These are phyloP conservation scores for Lithobates sylvaticus DNA, from an alignment of 2,797 vertebrate species.

Conservation along the genomic window DNA sequence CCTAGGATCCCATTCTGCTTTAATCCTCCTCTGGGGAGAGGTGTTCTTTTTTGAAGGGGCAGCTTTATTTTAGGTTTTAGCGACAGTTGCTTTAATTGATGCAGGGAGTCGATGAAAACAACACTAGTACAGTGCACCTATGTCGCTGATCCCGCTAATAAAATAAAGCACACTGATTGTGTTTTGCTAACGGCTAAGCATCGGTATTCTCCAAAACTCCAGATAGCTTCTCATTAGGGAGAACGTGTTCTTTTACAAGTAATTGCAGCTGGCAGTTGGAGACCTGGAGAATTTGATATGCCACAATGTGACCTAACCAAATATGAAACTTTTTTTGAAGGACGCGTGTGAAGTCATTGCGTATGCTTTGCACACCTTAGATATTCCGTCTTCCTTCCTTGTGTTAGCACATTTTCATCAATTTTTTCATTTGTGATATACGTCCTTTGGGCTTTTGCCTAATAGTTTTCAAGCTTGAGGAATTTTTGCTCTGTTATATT, in stretches of 20 bases:
- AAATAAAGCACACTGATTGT: constrained; percentile 67
- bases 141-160: constrained; percentile 75
- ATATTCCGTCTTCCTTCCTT: constrained; percentile 66
- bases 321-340: constrained; percentile 90
- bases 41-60: too few species aligned
- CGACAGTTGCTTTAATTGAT: not conserved
- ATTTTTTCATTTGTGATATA: constrained; percentile 71
- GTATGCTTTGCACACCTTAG: constrained; percentile 73
- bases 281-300: constrained; percentile 86
- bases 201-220: constrained; percentile 83
- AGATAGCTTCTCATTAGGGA: constrained; percentile 82
- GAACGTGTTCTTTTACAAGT: constrained; percentile 91
- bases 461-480: constrained; percentile 69
- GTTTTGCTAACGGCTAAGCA: constrained; percentile 76
- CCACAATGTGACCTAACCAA: constrained; percentile 90
- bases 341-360: constrained; percentile 82
- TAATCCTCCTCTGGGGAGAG: too few species aligned
- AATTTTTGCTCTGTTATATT: constrained; percentile 60
- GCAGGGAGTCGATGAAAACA: not conserved
- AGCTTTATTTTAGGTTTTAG: not conserved
- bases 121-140: constrained; percentile 55
- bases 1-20: too few species aligned
- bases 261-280: constrained; percentile 92
- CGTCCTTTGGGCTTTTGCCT: constrained; percentile 70
- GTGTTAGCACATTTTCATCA: constrained; percentile 74